phyloP scores from a whole-genome alignment of 1,140 invertebrate genomes.

The silkworm (Bombyx mori) region DNA sequence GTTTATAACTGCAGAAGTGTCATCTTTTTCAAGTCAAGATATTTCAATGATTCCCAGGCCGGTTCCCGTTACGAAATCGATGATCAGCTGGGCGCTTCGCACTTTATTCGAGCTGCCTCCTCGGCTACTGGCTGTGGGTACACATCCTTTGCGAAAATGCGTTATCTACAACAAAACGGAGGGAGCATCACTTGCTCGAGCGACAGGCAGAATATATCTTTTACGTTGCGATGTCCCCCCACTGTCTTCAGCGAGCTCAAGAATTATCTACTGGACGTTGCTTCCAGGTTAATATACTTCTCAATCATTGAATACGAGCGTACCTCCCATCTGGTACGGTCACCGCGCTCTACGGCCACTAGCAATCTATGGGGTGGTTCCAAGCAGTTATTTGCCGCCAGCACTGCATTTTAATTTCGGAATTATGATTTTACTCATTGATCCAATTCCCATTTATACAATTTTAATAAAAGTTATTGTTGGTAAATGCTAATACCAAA shows the following conservation, averaged over 20 bases:
- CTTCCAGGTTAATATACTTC: slow-evolving; percentile 27
- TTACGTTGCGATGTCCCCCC: slow-evolving; percentile 35
- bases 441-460: too few species aligned
- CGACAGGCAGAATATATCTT: slow-evolving; percentile 39
- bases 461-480: too few species aligned
- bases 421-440: too few species aligned
- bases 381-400: neutral
- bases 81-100: slow-evolving; percentile 35
- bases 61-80: slow-evolving; percentile 44
- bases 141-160: slow-evolving; percentile 29
- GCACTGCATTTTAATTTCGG: too few species aligned
- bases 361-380: neutral
- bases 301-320: neutral
- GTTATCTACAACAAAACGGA: slow-evolving; percentile 37
- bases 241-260: slow-evolving; percentile 31
- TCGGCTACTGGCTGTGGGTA: slow-evolving; percentile 26
- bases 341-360: neutral
- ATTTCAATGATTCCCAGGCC: slow-evolving; percentile 21
- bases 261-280: slow-evolving; percentile 40
- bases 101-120: slow-evolving; percentile 38
- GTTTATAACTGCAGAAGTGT: too few species aligned
- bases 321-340: too few species aligned
- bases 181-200: slow-evolving; percentile 29
- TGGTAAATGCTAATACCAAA: too few species aligned
- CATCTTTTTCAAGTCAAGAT: neutral